Percentiles rank a stretch among this genome's conserved stretches.
phyloP scores from a whole-genome alignment of 2,797 vertebrate species.

The Nyctibius grandis region DNA sequence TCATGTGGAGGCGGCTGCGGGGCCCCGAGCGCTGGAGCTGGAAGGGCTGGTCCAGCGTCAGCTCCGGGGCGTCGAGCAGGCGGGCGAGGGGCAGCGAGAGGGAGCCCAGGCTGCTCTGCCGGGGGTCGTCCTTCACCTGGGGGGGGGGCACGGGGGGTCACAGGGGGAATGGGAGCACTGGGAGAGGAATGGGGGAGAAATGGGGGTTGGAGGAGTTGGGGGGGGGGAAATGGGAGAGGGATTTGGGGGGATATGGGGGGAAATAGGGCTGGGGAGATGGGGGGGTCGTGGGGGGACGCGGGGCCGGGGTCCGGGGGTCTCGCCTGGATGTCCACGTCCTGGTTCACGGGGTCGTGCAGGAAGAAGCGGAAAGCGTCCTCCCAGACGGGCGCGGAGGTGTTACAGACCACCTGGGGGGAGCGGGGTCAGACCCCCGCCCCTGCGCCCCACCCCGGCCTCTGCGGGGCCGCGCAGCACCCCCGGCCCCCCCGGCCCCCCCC shows the following conservation, averaged over 20 bases:
- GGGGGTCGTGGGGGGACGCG: background rate
- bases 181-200: background rate
- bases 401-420: constrained; percentile 78
- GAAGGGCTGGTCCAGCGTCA: constrained; percentile 91
- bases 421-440: background rate
- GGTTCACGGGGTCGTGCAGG: constrained; percentile 85
- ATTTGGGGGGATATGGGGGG: background rate
- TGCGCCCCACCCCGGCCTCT: background rate
- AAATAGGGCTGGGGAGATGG: background rate
- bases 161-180: background rate
- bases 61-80: constrained; percentile 76
- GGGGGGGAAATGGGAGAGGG: too few relatives aligned
- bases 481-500: background rate
- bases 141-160: background rate
- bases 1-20: constrained; percentile 86
- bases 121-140: constrained; percentile 91
- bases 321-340: constrained; percentile 87
- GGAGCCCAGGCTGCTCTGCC: constrained; percentile 79
- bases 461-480: background rate
- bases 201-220: background rate
- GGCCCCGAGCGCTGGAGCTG: constrained; percentile 83
- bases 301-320: background rate
- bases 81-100: constrained; percentile 81
- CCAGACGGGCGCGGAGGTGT: constrained; percentile 83
- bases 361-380: constrained; percentile 93